Base-by-base conservation (phyloP, 1,140 invertebrate species). In the Calephelis nemesis region DNA sequence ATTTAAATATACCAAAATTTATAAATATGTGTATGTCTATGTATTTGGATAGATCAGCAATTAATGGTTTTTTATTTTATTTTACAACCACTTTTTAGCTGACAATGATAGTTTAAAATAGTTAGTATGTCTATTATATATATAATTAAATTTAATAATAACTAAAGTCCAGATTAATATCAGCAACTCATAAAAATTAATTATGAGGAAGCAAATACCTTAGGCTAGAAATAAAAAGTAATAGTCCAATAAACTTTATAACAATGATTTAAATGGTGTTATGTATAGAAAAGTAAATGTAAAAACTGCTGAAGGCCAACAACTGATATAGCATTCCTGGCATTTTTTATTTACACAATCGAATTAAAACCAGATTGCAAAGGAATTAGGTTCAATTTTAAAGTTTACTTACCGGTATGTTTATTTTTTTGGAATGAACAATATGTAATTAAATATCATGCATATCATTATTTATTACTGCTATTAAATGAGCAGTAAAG, bases 301-400 rank as follows among this genome's bases (percentile, higher is more conserved):
- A 72, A 79, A 76, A 82, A 78, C 73, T 75, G 76, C 79, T 77
- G 81, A 88, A 82, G 85, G 85, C 73, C 71, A 69, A 52, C 73
- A 67, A 73, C 69, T 67, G 72, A 84, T 85, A 79, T 82, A 74
- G 67, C 63, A 68, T 15, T n/a, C 11, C 40, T 65, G 1, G 45
- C 50, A 58, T 66, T 45, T 54, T 30, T 45, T 47, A 47, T 45
- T 45, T 6, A 19, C 7, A n/a, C 30, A 70, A 62, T 60, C 47
- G 65, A 74, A 73, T 74, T 42, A 54, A 15, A 67, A 60, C 65
- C 72, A 77, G 74, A 76, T 49, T 50, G 0, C 49, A n/a, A 63
- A 48, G 42, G 42, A 6, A 12, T 66, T 84, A 79, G 78, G 76
- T 72, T 69, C 69, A 78, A 52, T 72, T 73, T 76, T 47, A 70